Percentiles rank a stretch among this genome's conserved stretches.
These are phyloP conservation scores for Aproaerema taeniolella DNA, from an alignment of 2,888 invertebrate species.

Conservation along the genomic window DNA sequence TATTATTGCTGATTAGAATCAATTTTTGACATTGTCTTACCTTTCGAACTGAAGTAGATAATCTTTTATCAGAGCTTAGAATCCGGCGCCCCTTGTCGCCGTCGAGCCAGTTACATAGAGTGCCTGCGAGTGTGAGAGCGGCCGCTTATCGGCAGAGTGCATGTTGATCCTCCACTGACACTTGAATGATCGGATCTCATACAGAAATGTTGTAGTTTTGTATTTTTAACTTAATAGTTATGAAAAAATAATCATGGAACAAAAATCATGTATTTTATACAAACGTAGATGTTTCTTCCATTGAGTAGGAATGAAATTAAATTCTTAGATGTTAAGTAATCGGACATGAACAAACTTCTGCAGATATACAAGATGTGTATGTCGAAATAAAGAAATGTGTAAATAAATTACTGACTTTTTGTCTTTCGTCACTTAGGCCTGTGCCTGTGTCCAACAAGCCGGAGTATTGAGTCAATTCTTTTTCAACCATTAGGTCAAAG, in stretches of 20 bases:
- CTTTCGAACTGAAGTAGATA: slow-evolving; percentile 56
- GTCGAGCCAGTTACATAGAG: slow-evolving; percentile 23
- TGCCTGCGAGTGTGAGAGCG: slow-evolving; percentile 29
- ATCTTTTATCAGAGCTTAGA: slow-evolving; percentile 47
- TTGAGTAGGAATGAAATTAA: slow-evolving; percentile 62
- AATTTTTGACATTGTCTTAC: slow-evolving; percentile 59
- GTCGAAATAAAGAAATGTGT: slow-evolving; percentile 69
- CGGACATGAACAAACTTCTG: slow-evolving; percentile 71
- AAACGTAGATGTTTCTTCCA: slow-evolving; percentile 64
- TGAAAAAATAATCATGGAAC: slow-evolving; percentile 55
- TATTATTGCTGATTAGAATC: slow-evolving; percentile 73
- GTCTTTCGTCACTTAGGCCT: slow-evolving; percentile 39
- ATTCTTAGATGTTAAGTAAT: slow-evolving; percentile 59
- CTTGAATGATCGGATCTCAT: slow-evolving; percentile 64
- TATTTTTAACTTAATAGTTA: slow-evolving; percentile 60
- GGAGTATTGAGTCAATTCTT: no score
- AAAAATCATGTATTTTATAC: slow-evolving; percentile 75
- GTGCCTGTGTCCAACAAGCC: no score
- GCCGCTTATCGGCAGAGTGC: slow-evolving; percentile 19
- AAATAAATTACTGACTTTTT: slow-evolving; percentile 71
- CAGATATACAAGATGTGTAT: slow-evolving; percentile 66
- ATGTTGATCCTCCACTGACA: slow-evolving; percentile 39
- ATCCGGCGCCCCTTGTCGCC: slow-evolving; percentile 2
- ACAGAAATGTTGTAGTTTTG: slow-evolving; percentile 68
- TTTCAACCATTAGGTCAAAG: no score